These are phyloP conservation scores for Habrosyne pyritoides DNA, from an alignment of 2,888 invertebrate species.

Conservation along the genomic window DNA sequence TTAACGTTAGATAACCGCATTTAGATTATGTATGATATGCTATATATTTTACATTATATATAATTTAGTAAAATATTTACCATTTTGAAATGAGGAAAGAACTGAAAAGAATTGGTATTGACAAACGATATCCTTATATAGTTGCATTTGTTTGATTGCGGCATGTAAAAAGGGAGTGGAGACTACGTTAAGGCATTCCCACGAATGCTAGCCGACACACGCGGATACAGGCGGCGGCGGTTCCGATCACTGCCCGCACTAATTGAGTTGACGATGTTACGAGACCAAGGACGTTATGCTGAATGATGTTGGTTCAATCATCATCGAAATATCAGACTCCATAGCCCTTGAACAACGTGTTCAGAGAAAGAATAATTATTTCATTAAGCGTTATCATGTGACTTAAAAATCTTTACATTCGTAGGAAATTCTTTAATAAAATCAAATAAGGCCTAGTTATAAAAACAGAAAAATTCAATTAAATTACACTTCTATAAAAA, in stretches of 20 bases:
- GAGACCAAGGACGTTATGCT: constrained; percentile 53
- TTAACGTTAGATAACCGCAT: too few relatives aligned
- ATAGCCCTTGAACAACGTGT: not conserved
- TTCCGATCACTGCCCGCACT: constrained; percentile 77
- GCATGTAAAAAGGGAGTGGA: constrained; percentile 53
- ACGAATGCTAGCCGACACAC: constrained; percentile 61
- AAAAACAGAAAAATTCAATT: too few relatives aligned
- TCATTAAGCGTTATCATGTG: too few relatives aligned
- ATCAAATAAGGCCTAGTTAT: too few relatives aligned
- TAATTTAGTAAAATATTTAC: too few relatives aligned
- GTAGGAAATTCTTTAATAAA: too few relatives aligned
- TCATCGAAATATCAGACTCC: not conserved
- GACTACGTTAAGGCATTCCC: constrained; percentile 62
- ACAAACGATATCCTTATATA: not conserved
- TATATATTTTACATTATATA: too few relatives aligned
- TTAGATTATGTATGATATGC: too few relatives aligned
- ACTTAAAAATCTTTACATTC: too few relatives aligned
- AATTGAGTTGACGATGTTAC: constrained; percentile 66
- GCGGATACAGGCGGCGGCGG: constrained; percentile 59
- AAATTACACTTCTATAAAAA: too few relatives aligned
- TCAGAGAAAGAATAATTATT: too few relatives aligned
- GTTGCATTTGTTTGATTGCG: constrained; percentile 23
- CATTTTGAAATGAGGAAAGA: not conserved
- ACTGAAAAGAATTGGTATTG: not conserved
- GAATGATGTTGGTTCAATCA: constrained; percentile 12